A percentile compares a stretch with the other conserved stretches of the same genome.
Conservation (phyloP, 92 coral and sea anemone species). For the Actinernus sp. region DNA sequence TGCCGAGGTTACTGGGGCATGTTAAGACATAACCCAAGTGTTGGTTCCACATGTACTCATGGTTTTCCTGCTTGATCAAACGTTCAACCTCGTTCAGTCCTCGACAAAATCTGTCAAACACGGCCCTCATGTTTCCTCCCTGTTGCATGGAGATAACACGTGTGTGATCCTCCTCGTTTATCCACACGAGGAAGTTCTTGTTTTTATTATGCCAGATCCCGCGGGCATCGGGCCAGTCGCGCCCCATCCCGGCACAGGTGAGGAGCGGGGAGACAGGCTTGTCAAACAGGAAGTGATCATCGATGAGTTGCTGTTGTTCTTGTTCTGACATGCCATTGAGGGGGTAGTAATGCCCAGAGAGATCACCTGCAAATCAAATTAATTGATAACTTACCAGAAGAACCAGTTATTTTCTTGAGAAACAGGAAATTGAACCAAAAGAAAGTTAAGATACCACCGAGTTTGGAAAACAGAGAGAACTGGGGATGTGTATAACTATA, state of each 20-base stretch:
- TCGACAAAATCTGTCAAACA: constrained; percentile 89
- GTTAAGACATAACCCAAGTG: constrained; percentile 95
- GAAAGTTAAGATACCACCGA: neutral
- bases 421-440: neutral
- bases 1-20: constrained; percentile 97
- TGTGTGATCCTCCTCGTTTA: constrained; percentile 98
- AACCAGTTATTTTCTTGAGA: neutral
- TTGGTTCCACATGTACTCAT: constrained; percentile 98
- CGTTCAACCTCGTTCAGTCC: constrained; percentile 95
- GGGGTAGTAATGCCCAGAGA: constrained; percentile 90
- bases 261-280: constrained; percentile 98
- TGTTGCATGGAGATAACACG: constrained; percentile 96
- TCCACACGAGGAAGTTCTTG: constrained; percentile 97
- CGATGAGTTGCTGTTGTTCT: constrained; percentile 93
- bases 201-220: constrained; percentile 96
- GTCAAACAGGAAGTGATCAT: constrained; percentile 97
- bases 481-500: neutral
- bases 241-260: constrained; percentile 99
- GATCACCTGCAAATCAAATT: constrained; percentile 69
- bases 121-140: constrained; percentile 94
- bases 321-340: constrained; percentile 83
- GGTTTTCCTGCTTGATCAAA: constrained; percentile 86
- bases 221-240: constrained; percentile 99
- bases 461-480: neutral
- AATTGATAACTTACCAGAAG: neutral